Conservation (phyloP, 2,797 vertebrate species). For the Pseudocheirus occidentalis region DNA sequence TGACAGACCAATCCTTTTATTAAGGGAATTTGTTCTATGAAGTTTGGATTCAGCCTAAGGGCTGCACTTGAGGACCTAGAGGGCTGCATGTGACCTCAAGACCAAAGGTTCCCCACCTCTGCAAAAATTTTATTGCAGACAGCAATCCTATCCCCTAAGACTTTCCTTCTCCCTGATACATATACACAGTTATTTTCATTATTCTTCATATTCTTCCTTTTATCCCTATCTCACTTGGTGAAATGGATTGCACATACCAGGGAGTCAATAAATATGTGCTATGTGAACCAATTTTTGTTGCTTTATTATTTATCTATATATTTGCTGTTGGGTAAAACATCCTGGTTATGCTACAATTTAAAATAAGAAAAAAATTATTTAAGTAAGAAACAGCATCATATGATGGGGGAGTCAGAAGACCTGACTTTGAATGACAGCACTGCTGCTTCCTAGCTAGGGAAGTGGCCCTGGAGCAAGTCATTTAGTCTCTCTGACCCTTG, state of each 20-base stretch:
- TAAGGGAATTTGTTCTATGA: too few relatives aligned
- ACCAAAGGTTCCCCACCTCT: too few relatives aligned
- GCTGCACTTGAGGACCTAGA: too few relatives aligned
- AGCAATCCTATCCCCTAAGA: background rate
- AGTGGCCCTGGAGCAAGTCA: background rate
- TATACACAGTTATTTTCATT: background rate
- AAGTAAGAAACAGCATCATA: background rate
- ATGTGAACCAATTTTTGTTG: background rate
- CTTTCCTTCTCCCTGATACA: background rate
- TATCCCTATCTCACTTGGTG: background rate
- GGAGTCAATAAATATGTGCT: background rate
- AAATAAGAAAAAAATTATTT: background rate
- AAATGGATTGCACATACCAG: background rate
- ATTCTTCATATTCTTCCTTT: background rate
- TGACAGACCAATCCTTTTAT: too few relatives aligned
- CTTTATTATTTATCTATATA: background rate
- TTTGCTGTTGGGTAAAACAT: slow-evolving; percentile 35
- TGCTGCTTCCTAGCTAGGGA: background rate
- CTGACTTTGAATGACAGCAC: background rate
- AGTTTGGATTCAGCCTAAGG: too few relatives aligned
- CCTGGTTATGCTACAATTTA: slow-evolving; percentile 21
- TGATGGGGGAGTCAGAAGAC: background rate
- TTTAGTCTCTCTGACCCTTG: background rate
- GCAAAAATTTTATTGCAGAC: background rate
- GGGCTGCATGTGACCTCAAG: too few relatives aligned